Evolutionary conservation across 2,888 invertebrate species (phyloP).

Genomic region (Caenorhabditis panamensis): DNA sequence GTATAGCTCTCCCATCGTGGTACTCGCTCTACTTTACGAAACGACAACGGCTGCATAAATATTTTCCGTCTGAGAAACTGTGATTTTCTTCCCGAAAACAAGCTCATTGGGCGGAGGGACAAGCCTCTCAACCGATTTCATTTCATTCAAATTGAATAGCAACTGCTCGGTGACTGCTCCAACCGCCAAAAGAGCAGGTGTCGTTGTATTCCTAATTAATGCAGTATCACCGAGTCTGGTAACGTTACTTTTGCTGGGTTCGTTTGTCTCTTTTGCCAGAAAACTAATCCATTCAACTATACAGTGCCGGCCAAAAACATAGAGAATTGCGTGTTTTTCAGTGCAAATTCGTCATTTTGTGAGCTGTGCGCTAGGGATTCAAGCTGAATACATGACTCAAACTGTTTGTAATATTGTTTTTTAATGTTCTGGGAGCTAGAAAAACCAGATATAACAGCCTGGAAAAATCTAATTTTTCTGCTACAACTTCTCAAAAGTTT

Average conservation of each 20-base stretch:
- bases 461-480: too few relatives aligned
- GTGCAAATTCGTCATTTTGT: too few relatives aligned
- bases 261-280: background rate
- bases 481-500: too few relatives aligned
- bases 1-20: background rate
- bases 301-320: too few relatives aligned
- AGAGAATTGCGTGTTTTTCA: too few relatives aligned
- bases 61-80: conserved; percentile 5
- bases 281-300: background rate
- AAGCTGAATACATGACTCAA: too few relatives aligned
- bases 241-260: background rate
- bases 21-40: conserved; percentile 10
- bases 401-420: too few relatives aligned
- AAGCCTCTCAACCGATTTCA: background rate
- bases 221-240: background rate
- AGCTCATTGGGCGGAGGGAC: background rate
- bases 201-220: background rate
- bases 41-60: conserved; percentile 2
- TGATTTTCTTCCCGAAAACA: background rate
- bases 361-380: too few relatives aligned
- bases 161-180: background rate
- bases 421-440: too few relatives aligned
- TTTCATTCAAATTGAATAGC: background rate
- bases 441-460: too few relatives aligned
- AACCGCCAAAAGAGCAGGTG: conserved; percentile 14